Conservation (phyloP, 2,113 vertebrate species). For the Symphodus melops region DNA sequence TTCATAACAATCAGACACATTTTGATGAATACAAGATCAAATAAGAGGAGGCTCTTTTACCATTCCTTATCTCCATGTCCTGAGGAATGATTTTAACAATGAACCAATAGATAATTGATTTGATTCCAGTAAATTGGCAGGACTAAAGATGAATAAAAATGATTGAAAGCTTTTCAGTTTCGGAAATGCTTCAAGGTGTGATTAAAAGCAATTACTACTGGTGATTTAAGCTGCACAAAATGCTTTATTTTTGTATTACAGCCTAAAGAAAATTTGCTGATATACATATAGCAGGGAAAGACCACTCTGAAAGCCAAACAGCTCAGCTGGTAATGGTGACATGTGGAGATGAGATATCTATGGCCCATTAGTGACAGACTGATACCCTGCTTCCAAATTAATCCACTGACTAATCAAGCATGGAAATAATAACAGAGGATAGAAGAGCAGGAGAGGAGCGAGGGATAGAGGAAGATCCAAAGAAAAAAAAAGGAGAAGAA, state of each 20-base stretch:
- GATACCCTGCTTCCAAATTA: constrained; percentile 83
- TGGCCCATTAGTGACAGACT: constrained; percentile 82
- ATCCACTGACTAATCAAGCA: constrained; percentile 84
- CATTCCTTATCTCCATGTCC: not conserved
- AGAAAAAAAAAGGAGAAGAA: constrained; percentile 48
- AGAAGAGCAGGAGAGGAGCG: constrained; percentile 53
- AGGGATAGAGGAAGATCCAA: constrained; percentile 34
- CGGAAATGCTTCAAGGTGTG: constrained; percentile 19
- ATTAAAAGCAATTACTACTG: constrained; percentile 35
- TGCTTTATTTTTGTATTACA: constrained; percentile 35
- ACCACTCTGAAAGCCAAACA: constrained; percentile 78
- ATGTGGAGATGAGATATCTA: constrained; percentile 81
- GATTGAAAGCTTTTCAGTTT: constrained; percentile 32
- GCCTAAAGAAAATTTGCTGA: constrained; percentile 43
- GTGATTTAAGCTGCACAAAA: constrained; percentile 36
- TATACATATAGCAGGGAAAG: constrained; percentile 45
- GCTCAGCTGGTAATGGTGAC: constrained; percentile 78
- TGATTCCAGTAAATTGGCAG: constrained; percentile 20
- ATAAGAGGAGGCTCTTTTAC: not conserved
- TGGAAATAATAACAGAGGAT: constrained; percentile 76
- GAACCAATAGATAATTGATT: constrained; percentile 1
- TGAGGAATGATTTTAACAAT: constrained; percentile 19
- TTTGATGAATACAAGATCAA: not conserved
- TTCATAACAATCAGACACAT: not conserved
- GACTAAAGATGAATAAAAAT: constrained; percentile 24